Base-by-base conservation (phyloP, 2,113 vertebrate genomes). In the Saimiri boliviensis region DNA sequence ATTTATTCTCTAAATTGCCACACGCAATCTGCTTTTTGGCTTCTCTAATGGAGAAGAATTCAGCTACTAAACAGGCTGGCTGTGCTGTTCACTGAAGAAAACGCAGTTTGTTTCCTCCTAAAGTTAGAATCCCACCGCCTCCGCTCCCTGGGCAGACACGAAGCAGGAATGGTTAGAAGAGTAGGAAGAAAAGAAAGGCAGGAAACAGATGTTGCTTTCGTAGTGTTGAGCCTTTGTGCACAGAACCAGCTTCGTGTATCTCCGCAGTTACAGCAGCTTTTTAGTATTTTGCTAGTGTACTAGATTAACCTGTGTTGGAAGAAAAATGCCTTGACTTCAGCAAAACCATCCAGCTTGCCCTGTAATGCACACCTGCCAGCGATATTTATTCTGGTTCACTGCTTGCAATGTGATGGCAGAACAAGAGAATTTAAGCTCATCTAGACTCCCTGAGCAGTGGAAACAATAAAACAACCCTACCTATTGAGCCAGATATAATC, bases 361-460 rank as follows among this genome's bases (percentile, higher is more conserved):
- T 98, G 52, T 91, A 97, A 98, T 4, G 88, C 74, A 95, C 97
- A 95, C 97, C 98, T 98, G 96, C 96, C 97, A 95, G 97, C 80
- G 84, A 21, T 16, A 97, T 94, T 98, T 98, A 97, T 98, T 98
- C 97, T 97, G 98, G 98, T 87, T 98, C 98, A 98, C 89, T 90
- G 98, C 97, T 98, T 97, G 96, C 97, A 98, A 97, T 76, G 96
- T 97, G 94, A 94, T 35, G 84, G 98, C 47, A 94, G 95, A 97
- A 97, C 74, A 96, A 98, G 97, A 95, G 97, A 97, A 97, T 97
- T 97, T 96, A 97, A 98, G 97, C 98, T 92, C 96, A 97, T 92
- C 96, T 95, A 95, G 97, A 95, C 97, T 98, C 97, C 98, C 96
- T 84, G 91, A 98, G 97, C 97, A 98, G 97, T 73, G 96, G 97